These are phyloP conservation scores for Phengaris alcon DNA, from an alignment of 2,888 invertebrate genomes.

Conservation along the genomic window DNA sequence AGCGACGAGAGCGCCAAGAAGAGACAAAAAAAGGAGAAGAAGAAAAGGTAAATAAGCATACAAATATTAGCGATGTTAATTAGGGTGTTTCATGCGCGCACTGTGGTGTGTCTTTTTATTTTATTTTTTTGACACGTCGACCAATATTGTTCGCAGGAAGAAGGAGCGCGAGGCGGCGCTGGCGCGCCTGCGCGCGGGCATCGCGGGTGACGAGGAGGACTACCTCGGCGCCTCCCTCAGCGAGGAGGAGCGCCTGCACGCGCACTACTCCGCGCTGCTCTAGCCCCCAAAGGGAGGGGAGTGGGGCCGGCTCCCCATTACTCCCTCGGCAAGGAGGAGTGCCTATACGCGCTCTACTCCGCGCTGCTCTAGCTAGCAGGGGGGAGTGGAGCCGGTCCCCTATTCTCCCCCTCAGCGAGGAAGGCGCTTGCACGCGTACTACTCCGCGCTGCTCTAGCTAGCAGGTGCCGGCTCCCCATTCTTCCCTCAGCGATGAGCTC, in stretches of 20 bases:
- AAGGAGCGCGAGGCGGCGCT: conserved; percentile 77
- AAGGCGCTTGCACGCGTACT: no score
- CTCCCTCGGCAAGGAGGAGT: no score
- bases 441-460: no score
- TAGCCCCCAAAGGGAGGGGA: conserved; percentile 37
- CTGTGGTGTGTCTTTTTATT: no score
- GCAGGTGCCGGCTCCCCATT: no score
- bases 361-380: no score
- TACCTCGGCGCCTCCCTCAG: conserved; percentile 85
- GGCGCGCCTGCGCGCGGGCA: conserved; percentile 79
- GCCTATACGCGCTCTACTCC: no score
- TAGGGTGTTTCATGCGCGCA: no score
- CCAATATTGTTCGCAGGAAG: conserved; percentile 44
- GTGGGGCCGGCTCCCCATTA: neutral
- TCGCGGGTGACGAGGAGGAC: conserved; percentile 83
- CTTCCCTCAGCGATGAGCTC: neutral
- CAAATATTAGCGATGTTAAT: no score
- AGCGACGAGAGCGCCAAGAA: conserved; percentile 43
- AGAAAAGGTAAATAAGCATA: conserved; percentile 40
- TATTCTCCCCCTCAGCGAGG: no score
- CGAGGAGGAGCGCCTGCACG: conserved; percentile 84
- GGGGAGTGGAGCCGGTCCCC: no score
- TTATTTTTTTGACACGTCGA: no score
- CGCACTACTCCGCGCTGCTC: conserved; percentile 82
- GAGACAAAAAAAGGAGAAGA: conserved; percentile 42